Evolutionary conservation across 2,113 vertebrate genomes (phyloP).

Genomic region (Galeopterus variegatus): DNA sequence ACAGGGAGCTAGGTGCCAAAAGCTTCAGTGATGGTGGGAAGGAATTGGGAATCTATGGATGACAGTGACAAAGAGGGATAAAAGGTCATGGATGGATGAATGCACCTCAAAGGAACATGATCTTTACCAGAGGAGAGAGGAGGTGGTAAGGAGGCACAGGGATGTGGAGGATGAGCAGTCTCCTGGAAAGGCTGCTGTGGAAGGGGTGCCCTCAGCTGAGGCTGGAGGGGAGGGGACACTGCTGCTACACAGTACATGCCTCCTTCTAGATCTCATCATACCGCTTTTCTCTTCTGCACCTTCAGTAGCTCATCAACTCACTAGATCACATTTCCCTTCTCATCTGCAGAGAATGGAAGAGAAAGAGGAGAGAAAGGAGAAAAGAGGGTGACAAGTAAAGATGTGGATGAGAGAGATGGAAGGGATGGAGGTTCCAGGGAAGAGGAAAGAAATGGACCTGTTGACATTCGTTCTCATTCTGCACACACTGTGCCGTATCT

Average conservation of each 20-base stretch:
- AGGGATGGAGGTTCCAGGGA: neutral
- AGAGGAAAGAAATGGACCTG: neutral
- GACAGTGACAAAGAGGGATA: neutral
- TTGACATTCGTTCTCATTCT: neutral
- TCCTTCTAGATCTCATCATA: neutral
- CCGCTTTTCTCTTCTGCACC: neutral
- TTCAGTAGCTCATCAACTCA: neutral
- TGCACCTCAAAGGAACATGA: neutral
- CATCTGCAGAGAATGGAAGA: neutral
- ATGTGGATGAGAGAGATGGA: neutral
- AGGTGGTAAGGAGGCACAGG: neutral
- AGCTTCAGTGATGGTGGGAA: neutral
- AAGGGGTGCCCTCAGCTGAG: neutral
- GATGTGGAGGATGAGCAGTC: neutral
- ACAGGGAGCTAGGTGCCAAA: neutral
- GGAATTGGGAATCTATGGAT: neutral
- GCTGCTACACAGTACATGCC: neutral
- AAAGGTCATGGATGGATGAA: too few species aligned
- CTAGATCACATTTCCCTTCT: neutral
- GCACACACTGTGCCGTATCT: neutral
- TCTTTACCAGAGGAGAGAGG: neutral
- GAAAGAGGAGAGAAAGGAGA: neutral
- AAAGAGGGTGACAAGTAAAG: neutral
- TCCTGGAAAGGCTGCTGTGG: too few species aligned
- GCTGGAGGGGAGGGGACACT: too few species aligned